Conservation (phyloP, 2,888 invertebrate species). For the Chromoteleia sp. region DNA sequence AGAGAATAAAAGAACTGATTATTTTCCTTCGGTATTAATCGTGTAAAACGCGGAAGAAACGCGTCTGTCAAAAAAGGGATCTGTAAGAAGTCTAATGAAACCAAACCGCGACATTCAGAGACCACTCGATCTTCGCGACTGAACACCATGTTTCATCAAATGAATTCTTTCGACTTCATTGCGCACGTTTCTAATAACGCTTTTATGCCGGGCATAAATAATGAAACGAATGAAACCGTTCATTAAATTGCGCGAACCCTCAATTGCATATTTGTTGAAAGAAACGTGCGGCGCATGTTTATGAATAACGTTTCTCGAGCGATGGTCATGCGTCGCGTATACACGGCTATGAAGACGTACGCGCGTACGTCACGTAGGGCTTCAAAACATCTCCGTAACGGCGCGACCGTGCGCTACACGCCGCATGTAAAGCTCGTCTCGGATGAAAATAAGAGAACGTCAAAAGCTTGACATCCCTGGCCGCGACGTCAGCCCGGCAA, state of each 20-base stretch:
- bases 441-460: conserved; percentile 45
- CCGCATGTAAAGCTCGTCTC: conserved; percentile 11
- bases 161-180: conserved; percentile 23
- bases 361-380: conserved; percentile 26
- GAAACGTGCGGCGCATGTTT: conserved; percentile 50
- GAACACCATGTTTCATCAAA: conserved; percentile 20
- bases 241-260: conserved; percentile 54
- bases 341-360: neutral
- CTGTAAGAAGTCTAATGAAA: neutral
- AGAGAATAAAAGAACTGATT: too few species aligned
- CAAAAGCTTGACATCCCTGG: conserved; percentile 37
- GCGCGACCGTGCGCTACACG: conserved; percentile 10
- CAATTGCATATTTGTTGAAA: conserved; percentile 43
- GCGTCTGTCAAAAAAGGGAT: too few species aligned
- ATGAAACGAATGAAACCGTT: conserved; percentile 52
- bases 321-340: conserved; percentile 15
- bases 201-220: conserved; percentile 33
- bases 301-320: conserved; percentile 18
- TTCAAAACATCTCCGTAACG: conserved; percentile 30
- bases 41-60: too few species aligned
- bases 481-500: neutral
- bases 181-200: conserved; percentile 26
- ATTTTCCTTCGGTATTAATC: too few species aligned
- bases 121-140: neutral
- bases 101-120: neutral